A percentile compares a stretch with the other conserved stretches of the same genome.
Evolutionary conservation across 2,113 vertebrate species (phyloP).

Genomic region (Geococcyx californianus): DNA sequence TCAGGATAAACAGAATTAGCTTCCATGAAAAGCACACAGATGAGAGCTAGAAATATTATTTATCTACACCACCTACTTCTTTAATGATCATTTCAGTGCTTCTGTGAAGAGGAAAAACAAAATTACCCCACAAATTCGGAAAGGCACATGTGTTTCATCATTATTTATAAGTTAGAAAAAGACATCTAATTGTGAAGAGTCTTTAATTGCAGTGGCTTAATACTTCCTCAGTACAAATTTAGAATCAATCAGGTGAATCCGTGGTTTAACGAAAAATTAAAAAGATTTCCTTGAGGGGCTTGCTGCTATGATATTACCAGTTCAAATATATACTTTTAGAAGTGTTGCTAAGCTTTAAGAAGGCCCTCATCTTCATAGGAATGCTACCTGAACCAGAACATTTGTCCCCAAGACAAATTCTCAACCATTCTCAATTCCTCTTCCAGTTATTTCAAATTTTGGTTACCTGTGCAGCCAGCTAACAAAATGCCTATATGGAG

Average conservation of each 20-base stretch:
- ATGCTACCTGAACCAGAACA: not conserved
- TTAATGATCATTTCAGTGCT: not conserved
- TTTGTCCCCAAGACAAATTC: not conserved
- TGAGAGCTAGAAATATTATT: not conserved
- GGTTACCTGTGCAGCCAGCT: not conserved
- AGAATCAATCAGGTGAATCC: not conserved
- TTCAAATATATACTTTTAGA: not conserved
- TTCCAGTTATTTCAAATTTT: not conserved
- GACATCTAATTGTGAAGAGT: not conserved
- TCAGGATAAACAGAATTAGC: not conserved
- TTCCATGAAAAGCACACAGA: not conserved
- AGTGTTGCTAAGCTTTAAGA: not conserved
- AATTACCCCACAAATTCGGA: not conserved
- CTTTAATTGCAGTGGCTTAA: not conserved
- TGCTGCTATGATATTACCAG: not conserved
- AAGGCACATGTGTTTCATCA: not conserved
- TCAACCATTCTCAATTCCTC: not conserved
- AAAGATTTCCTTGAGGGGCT: not conserved
- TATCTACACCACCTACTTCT: not conserved
- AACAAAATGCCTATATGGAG: not conserved
- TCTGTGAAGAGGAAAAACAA: not conserved
- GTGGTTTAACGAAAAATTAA: not conserved
- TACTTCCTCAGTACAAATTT: not conserved
- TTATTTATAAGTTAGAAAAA: not conserved
- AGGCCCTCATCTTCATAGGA: not conserved